Conservation (phyloP, 2,888 invertebrate genomes). For the Podabrus alpinus region DNA sequence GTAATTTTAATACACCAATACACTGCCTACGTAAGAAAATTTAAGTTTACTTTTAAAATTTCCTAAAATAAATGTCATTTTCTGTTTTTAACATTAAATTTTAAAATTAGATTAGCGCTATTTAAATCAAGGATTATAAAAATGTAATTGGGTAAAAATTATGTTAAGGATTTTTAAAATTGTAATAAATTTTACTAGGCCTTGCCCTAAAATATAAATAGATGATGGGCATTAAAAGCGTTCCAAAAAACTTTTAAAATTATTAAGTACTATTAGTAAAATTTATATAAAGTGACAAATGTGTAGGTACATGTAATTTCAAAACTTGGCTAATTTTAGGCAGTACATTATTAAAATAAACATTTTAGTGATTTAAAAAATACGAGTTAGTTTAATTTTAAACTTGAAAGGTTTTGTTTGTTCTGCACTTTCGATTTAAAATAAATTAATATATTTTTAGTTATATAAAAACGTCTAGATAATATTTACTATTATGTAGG, state of each 20-base stretch:
- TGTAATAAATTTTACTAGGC: neutral
- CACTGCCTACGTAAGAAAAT: too few species aligned
- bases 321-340: neutral
- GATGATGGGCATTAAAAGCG: neutral
- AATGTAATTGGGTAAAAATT: neutral
- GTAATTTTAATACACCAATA: neutral
- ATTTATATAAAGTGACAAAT: neutral
- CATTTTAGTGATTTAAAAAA: neutral
- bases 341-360: neutral
- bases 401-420: neutral
- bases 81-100: neutral
- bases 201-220: neutral
- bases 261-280: neutral
- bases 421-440: neutral
- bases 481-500: too few species aligned
- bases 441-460: too few species aligned
- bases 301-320: neutral
- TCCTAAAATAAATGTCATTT: neutral
- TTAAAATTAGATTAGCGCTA: neutral
- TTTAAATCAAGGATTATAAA: neutral
- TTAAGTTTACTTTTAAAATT: neutral
- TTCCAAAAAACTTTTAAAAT: neutral
- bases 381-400: neutral
- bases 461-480: too few species aligned
- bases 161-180: neutral